phyloP scores from a whole-genome alignment of 2,113 vertebrate species.

The Bos javanicus region DNA sequence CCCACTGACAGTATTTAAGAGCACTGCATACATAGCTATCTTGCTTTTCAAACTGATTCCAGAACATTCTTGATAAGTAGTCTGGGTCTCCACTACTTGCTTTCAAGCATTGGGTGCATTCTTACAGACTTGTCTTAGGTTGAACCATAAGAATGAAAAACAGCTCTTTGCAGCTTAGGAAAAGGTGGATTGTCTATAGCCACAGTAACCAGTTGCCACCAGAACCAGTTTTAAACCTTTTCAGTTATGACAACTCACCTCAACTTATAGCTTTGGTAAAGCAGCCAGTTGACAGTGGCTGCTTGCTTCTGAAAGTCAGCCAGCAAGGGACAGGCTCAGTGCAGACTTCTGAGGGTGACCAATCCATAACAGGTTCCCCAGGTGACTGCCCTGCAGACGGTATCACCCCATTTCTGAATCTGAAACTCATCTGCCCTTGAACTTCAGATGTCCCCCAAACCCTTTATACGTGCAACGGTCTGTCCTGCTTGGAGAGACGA shows the following conservation, averaged over 20 bases:
- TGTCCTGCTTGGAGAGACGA: background rate
- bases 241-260: background rate
- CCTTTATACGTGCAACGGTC: background rate
- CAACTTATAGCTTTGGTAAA: background rate
- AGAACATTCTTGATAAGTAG: background rate
- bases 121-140: background rate
- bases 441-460: background rate
- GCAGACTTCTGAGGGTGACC: background rate
- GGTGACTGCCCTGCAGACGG: background rate
- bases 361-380: background rate
- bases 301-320: background rate
- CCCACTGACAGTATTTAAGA: background rate
- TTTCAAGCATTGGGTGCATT: fast-evolving
- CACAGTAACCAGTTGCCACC: background rate
- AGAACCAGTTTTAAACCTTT: background rate
- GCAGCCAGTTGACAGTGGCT: background rate
- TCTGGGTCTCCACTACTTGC: background rate
- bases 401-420: fast-evolving
- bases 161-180: background rate
- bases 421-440: background rate
- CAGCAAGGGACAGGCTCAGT: background rate
- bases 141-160: background rate
- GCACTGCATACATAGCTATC: fast-evolving
- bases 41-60: background rate
- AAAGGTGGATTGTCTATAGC: background rate